Conservation (phyloP, 2,797 vertebrate genomes). For the Sternotherus odoratus region DNA sequence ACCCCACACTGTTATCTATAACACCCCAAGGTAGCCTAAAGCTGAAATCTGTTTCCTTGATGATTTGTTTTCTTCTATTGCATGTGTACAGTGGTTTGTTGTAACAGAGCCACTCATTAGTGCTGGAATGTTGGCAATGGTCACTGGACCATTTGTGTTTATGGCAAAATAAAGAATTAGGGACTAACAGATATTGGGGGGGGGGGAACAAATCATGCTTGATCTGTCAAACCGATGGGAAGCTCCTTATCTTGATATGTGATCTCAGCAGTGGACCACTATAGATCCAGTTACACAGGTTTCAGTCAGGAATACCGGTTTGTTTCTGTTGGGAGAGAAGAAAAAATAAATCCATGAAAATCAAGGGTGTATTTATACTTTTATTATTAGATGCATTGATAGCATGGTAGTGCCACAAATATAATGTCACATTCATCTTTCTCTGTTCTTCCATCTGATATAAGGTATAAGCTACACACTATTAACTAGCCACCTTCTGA, state of each 20-base stretch:
- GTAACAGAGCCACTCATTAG: conserved; percentile 52
- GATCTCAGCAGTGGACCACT: not conserved
- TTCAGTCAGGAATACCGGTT: not conserved
- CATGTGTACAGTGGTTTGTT: not conserved
- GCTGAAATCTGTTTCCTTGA: conserved; percentile 26
- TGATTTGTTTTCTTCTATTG: conserved; percentile 15
- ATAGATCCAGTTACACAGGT: conserved; percentile 19
- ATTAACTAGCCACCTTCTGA: conserved; percentile 59
- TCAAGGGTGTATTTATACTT: not conserved
- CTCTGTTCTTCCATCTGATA: conserved; percentile 56
- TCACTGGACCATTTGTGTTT: conserved; percentile 52
- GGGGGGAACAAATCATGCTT: conserved; percentile 29
- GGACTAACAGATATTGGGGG: conserved; percentile 21
- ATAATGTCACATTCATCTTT: conserved; percentile 30
- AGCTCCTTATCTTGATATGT: not conserved
- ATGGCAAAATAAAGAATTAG: conserved; percentile 65
- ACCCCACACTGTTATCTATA: not conserved
- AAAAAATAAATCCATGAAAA: not conserved
- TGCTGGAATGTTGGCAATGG: conserved; percentile 41
- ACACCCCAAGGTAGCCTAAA: not conserved
- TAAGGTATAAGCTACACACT: conserved; percentile 62
- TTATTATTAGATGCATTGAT: not conserved
- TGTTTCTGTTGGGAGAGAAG: not conserved
- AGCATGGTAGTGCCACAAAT: not conserved
- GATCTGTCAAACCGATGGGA: conserved; percentile 40